Conservation (phyloP, 1,140 invertebrate genomes). For the Lasioglossum baleicum region DNA sequence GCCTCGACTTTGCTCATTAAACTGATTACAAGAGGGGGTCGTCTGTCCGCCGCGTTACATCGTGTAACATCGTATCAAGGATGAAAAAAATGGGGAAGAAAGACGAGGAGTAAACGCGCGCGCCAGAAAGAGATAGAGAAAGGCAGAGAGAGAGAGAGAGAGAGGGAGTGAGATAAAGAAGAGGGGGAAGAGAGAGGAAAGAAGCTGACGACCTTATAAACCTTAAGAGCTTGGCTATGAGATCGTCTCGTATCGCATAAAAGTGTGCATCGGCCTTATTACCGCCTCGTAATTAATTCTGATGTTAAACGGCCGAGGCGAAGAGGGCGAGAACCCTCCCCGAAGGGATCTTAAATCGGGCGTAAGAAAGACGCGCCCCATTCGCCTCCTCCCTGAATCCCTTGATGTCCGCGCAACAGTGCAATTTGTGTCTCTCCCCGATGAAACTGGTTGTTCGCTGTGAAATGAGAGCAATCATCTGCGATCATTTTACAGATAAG, state of each 20-base stretch:
- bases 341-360: constrained; percentile 14
- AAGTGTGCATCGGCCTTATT: constrained; percentile 43
- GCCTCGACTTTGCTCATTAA: constrained; percentile 40
- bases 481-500: neutral
- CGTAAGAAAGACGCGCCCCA: constrained; percentile 14
- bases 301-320: constrained; percentile 24
- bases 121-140: neutral
- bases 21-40: constrained; percentile 45
- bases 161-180: neutral
- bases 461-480: neutral
- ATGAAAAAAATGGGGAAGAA: constrained; percentile 1
- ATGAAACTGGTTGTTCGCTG: neutral
- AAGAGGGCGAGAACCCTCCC: neutral
- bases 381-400: too few species aligned
- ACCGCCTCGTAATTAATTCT: constrained; percentile 44
- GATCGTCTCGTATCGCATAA: constrained; percentile 17
- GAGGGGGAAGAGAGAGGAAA: neutral
- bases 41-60: constrained; percentile 30
- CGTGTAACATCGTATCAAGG: constrained; percentile 27
- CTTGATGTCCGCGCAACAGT: neutral
- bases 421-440: neutral
- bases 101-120: neutral
- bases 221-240: constrained; percentile 18
- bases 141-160: neutral
- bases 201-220: constrained; percentile 38